Conservation (phyloP, 2,888 invertebrate species). For the Gonocerus acuteangulatus region DNA sequence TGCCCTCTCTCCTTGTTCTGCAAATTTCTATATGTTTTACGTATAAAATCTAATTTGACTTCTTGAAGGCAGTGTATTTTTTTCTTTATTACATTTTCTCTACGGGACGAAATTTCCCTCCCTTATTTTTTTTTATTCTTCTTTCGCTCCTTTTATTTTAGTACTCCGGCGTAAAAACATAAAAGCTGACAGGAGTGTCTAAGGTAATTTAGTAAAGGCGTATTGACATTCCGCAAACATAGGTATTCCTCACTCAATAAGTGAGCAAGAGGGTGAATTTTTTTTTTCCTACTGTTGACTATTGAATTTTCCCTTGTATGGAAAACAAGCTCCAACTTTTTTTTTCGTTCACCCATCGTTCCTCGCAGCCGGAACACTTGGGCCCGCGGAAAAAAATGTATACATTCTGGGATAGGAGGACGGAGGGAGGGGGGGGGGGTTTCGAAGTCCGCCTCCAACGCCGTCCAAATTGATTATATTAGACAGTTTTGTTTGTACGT, state of each 20-base stretch:
- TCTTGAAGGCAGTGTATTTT: too few species aligned
- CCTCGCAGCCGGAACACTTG: too few species aligned
- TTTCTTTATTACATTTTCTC: too few species aligned
- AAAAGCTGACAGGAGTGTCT: constrained; percentile 10
- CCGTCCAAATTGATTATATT: constrained; percentile 22
- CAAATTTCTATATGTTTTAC: too few species aligned
- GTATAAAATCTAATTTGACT: too few species aligned
- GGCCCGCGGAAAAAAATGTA: constrained; percentile 19
- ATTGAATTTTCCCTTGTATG: constrained; percentile 26
- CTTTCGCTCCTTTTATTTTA: neutral
- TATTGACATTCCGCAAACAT: constrained; percentile 27
- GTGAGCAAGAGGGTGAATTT: constrained; percentile 6
- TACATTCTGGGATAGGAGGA: constrained; percentile 1
- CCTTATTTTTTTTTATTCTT: neutral
- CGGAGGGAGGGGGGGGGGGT: neutral
- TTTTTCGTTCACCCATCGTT: neutral
- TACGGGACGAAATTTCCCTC: too few species aligned
- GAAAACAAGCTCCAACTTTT: constrained; percentile 25
- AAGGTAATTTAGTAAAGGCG: constrained; percentile 20
- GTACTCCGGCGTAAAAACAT: constrained; percentile 4
- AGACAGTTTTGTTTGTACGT: constrained; percentile 25
- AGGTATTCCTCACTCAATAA: constrained; percentile 27
- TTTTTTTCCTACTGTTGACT: constrained; percentile 22
- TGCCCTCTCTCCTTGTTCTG: too few species aligned
- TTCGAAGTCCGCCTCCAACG: too few species aligned